Evolutionary conservation across 2,888 invertebrate species (phyloP).

Genomic region (Sericinus montela): DNA sequence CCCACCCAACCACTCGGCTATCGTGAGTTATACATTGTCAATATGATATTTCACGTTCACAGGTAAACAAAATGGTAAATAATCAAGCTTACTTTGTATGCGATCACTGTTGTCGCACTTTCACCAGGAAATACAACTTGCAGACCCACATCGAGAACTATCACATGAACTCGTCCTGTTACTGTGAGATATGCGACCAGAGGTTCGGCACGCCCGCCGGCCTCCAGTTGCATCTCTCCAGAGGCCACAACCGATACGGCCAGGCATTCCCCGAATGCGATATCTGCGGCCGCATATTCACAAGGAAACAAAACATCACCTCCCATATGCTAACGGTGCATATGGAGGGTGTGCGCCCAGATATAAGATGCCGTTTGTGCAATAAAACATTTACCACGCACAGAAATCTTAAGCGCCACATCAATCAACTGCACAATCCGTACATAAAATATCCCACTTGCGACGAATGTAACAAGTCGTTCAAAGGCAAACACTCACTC

Average conservation of each 20-base stretch:
- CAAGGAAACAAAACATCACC: constrained; percentile 57
- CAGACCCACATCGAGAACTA: constrained; percentile 60
- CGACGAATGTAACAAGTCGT: constrained; percentile 46
- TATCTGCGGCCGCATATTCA: constrained; percentile 56
- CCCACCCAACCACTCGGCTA: too few species aligned
- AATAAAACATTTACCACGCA: constrained; percentile 50
- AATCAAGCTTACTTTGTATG: constrained; percentile 37
- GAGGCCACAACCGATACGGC: constrained; percentile 51
- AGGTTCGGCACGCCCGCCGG: constrained; percentile 50
- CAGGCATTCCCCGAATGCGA: constrained; percentile 60
- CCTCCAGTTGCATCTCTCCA: constrained; percentile 41
- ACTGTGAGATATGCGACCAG: constrained; percentile 51
- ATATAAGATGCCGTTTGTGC: constrained; percentile 46
- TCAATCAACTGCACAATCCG: constrained; percentile 52
- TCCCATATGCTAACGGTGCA: constrained; percentile 63
- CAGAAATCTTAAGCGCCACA: constrained; percentile 52
- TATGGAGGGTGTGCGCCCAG: constrained; percentile 39
- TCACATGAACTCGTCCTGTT: constrained; percentile 45
- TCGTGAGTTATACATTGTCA: too few species aligned
- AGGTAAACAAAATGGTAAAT: constrained; percentile 5
- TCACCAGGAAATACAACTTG: constrained; percentile 60
- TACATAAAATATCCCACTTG: constrained; percentile 47
- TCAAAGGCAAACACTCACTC: constrained; percentile 46
- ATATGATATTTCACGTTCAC: too few species aligned
- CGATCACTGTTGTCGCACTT: constrained; percentile 54